Evolutionary conservation across 2,113 vertebrate genomes (phyloP).

Genomic region (Arenaria interpres): DNA sequence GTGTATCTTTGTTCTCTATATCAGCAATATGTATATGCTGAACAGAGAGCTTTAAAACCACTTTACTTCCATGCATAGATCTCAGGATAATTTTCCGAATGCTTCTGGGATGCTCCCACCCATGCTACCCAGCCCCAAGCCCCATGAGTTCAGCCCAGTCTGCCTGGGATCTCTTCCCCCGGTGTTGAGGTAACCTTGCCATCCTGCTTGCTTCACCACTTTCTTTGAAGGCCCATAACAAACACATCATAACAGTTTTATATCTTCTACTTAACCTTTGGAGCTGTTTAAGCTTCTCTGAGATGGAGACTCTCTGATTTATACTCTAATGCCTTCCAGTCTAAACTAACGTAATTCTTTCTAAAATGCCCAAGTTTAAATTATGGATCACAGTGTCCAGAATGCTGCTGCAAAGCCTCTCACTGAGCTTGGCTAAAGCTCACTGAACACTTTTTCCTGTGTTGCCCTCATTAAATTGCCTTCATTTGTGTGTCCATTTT

Average conservation of each 20-base stretch:
- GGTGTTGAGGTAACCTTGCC: neutral
- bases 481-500: neutral
- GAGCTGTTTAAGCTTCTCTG: slow-evolving; percentile 19
- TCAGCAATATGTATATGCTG: neutral
- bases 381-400: neutral
- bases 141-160: neutral
- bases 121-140: neutral
- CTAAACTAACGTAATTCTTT: slow-evolving; percentile 43
- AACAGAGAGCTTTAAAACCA: neutral
- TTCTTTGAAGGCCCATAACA: slow-evolving; percentile 10
- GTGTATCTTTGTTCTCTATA: neutral
- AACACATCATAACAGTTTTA: slow-evolving; percentile 36
- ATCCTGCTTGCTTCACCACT: neutral
- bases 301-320: slow-evolving; percentile 24
- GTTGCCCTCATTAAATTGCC: neutral
- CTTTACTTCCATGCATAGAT: neutral
- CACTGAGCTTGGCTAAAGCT: neutral
- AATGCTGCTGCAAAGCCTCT: neutral
- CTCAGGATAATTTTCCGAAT: neutral
- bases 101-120: neutral
- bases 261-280: slow-evolving; percentile 56
- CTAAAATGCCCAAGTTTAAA: slow-evolving; percentile 34
- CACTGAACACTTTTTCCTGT: neutral
- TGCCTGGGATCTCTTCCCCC: neutral
- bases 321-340: neutral